Evolutionary conservation across 2,797 vertebrate species (phyloP).

Genomic region (Acanthiza pusilla): DNA sequence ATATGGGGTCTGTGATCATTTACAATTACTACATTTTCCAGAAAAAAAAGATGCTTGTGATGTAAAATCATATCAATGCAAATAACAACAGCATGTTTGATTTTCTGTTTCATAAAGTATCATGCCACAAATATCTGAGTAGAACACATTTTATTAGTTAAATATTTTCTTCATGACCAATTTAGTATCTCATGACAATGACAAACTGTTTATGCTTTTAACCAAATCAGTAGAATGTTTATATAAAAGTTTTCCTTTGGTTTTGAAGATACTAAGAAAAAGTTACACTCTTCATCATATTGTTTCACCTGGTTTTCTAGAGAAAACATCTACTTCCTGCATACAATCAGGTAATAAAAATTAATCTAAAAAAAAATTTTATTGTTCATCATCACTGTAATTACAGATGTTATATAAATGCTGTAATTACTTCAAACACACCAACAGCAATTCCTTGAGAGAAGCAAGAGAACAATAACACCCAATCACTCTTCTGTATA

Average conservation of each 20-base stretch:
- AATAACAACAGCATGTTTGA: not conserved
- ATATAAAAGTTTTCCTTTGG: not conserved
- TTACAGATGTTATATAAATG: not conserved
- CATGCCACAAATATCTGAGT: not conserved
- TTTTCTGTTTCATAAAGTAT: not conserved
- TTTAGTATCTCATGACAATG: not conserved
- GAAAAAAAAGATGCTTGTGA: not conserved
- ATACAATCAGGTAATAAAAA: not conserved
- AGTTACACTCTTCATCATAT: not conserved
- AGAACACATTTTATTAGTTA: not conserved
- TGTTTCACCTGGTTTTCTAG: not conserved
- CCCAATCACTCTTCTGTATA: not conserved
- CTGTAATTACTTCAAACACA: constrained; percentile 13
- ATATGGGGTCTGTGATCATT: not conserved
- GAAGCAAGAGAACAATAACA: not conserved
- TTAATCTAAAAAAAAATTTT: not conserved
- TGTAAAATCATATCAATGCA: not conserved
- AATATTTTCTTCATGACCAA: not conserved
- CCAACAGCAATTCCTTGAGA: not conserved
- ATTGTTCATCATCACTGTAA: not conserved
- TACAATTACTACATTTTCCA: not conserved
- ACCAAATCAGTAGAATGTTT: not conserved
- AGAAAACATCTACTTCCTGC: not conserved
- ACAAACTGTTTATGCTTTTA: not conserved
- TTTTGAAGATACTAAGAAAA: not conserved